These are phyloP conservation scores for Oasisia sp. DNA, from an alignment of 2,888 invertebrate genomes.

Conservation along the genomic window DNA sequence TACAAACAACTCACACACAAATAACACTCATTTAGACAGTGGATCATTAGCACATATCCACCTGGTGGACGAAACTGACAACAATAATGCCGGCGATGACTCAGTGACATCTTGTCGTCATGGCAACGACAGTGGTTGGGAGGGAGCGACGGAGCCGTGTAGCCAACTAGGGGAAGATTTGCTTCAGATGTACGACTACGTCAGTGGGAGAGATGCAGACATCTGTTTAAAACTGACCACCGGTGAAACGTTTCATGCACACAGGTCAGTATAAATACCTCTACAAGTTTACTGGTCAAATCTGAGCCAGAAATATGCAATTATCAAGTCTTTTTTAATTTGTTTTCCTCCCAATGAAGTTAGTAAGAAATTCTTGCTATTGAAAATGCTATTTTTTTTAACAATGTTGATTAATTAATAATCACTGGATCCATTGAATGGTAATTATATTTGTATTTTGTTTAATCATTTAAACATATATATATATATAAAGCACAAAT, in stretches of 20 bases:
- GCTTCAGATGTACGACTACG: background rate
- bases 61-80: background rate
- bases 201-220: background rate
- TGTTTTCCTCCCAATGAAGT: background rate
- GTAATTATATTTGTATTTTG: background rate
- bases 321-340: background rate
- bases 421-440: background rate
- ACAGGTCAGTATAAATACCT: background rate
- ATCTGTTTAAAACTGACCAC: background rate
- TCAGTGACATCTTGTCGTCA: background rate
- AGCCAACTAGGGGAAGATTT: constrained; percentile 3
- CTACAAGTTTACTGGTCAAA: background rate
- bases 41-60: background rate
- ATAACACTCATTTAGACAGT: background rate
- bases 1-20: background rate
- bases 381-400: too few species aligned
- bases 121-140: background rate
- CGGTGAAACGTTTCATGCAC: background rate
- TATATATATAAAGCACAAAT: background rate
- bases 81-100: background rate
- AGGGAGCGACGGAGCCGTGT: background rate
- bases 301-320: background rate
- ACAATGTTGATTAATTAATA: too few species aligned
- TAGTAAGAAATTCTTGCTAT: background rate
- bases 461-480: background rate